These are phyloP conservation scores for Amniataba percoides DNA, from an alignment of 2,797 vertebrate genomes.

Conservation along the genomic window DNA sequence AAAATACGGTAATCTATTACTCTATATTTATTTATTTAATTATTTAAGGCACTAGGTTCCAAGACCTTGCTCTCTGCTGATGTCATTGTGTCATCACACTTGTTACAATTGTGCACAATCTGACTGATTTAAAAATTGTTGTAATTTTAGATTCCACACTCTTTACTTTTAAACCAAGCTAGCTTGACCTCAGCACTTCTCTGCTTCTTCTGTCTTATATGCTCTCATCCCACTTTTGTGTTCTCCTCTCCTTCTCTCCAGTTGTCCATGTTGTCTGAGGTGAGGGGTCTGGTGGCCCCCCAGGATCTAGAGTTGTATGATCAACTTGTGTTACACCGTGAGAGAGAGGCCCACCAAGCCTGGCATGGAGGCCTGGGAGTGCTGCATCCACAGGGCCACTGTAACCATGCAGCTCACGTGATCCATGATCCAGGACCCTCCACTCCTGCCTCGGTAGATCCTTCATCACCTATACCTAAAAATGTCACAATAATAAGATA, in stretches of 20 bases:
- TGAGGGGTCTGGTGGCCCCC: slow-evolving; percentile 87
- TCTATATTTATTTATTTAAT: too few relatives aligned
- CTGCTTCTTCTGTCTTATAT: background rate
- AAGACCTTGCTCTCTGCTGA: too few relatives aligned
- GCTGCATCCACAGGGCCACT: slow-evolving; percentile 80
- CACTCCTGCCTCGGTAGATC: slow-evolving; percentile 85
- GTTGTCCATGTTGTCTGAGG: slow-evolving; percentile 94
- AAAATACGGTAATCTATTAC: too few relatives aligned
- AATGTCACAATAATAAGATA: background rate
- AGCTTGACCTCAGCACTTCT: background rate
- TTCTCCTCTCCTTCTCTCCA: slow-evolving; percentile 59
- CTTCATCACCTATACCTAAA: background rate
- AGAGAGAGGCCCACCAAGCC: slow-evolving; percentile 91
- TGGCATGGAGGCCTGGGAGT: slow-evolving; percentile 84
- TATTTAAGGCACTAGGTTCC: too few relatives aligned
- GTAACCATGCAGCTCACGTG: slow-evolving; percentile 75
- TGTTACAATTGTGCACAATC: too few relatives aligned
- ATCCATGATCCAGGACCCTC: slow-evolving; percentile 78
- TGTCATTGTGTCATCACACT: too few relatives aligned
- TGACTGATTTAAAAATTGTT: too few relatives aligned
- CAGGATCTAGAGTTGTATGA: slow-evolving; percentile 93
- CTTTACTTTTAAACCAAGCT: too few relatives aligned
- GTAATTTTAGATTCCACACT: too few relatives aligned
- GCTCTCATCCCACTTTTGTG: background rate
- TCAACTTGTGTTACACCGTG: slow-evolving; percentile 89